A percentile compares a stretch with the other conserved stretches of the same genome.
phyloP scores from a whole-genome alignment of 1,140 invertebrate genomes.

The Brachionus angularis region DNA sequence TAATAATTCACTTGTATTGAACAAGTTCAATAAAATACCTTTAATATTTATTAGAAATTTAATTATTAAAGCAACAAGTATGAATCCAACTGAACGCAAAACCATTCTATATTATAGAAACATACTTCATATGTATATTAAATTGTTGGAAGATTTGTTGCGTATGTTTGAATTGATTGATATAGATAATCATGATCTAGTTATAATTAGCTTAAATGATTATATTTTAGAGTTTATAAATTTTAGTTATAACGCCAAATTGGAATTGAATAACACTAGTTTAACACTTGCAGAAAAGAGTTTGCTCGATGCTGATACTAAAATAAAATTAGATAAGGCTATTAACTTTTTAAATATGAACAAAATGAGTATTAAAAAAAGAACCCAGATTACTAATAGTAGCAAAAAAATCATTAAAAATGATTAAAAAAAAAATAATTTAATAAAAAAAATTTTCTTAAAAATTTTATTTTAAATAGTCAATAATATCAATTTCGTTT shows the following conservation, averaged over 20 bases:
- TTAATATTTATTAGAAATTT: constrained; percentile 6
- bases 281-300: not conserved
- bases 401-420: too few relatives aligned
- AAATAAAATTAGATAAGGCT: too few relatives aligned
- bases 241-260: not conserved
- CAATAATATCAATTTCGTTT: too few relatives aligned
- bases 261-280: not conserved
- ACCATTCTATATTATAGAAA: constrained; percentile 5
- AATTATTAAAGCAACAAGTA: constrained; percentile 1
- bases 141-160: not conserved
- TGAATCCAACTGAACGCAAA: constrained; percentile 16
- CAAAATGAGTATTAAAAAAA: too few relatives aligned
- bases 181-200: not conserved
- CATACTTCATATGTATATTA: not conserved
- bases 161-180: not conserved
- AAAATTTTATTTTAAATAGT: too few relatives aligned
- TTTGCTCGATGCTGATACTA: too few relatives aligned
- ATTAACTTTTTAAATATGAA: too few relatives aligned
- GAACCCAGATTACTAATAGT: too few relatives aligned
- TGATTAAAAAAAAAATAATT: too few relatives aligned
- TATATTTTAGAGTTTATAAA: not conserved
- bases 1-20: not conserved
- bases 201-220: not conserved
- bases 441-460: too few relatives aligned
- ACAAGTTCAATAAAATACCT: not conserved